These are phyloP conservation scores for Formica exsecta DNA, from an alignment of 1,140 invertebrate species.

Conservation along the genomic window DNA sequence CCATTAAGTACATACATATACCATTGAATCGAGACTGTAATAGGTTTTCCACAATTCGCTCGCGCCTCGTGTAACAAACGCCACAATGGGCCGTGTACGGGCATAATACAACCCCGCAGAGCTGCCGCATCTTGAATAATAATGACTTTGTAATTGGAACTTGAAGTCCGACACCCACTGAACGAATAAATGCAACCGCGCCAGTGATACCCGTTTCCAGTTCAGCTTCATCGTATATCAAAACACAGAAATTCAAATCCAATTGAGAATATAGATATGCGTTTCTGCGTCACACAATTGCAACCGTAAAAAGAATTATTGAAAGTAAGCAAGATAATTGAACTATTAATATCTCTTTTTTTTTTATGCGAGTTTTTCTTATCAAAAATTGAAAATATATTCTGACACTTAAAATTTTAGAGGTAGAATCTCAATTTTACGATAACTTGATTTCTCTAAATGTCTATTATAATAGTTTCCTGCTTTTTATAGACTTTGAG, in stretches of 20 bases:
- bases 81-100: constrained; percentile 2
- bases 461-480: not conserved
- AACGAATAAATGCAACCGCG: not conserved
- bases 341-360: not conserved
- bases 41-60: constrained; percentile 60
- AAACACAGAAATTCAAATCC: constrained; percentile 6
- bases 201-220: not conserved
- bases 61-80: constrained; percentile 50
- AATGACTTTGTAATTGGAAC: constrained; percentile 61
- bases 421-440: not conserved
- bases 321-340: not conserved
- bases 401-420: not conserved
- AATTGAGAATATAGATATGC: not conserved
- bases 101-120: constrained; percentile 33
- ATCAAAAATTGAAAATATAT: not conserved
- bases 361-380: not conserved
- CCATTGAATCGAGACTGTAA: constrained; percentile 40
- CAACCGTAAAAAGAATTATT: not conserved
- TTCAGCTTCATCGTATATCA: not conserved
- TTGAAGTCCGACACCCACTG: constrained; percentile 5
- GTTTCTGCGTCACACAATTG: not conserved
- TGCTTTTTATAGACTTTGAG: not conserved
- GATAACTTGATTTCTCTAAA: not conserved
- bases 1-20: constrained; percentile 26
- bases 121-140: constrained; percentile 51